These are phyloP conservation scores for Etheostoma cragini DNA, from an alignment of 2,113 vertebrate species.

Conservation along the genomic window DNA sequence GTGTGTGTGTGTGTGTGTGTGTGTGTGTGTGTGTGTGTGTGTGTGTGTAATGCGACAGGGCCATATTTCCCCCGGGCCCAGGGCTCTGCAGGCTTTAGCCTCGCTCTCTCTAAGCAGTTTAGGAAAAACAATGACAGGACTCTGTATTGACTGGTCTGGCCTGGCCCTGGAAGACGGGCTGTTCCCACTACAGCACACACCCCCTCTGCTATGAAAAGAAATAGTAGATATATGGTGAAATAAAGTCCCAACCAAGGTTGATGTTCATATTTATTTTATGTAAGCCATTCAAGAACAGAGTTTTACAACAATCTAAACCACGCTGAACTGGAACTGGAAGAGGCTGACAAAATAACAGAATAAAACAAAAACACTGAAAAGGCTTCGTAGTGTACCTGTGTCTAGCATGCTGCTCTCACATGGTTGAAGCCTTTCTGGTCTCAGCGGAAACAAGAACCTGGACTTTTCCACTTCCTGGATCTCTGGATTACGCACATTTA, in stretches of 20 bases:
- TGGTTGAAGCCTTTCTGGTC: neutral
- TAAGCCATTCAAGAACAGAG: neutral
- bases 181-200: conserved; percentile 52
- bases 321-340: neutral
- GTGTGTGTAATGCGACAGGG: conserved; percentile 84
- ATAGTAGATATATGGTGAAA: neutral
- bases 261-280: neutral
- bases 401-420: neutral
- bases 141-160: conserved; percentile 77
- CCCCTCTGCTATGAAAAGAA: conserved; percentile 13
- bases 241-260: neutral
- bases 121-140: conserved; percentile 86
- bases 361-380: neutral
- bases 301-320: neutral
- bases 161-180: conserved; percentile 69
- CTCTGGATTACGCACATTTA: no score
- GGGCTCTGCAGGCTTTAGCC: conserved; percentile 85
- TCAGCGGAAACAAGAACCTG: neutral
- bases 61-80: conserved; percentile 86
- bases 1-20: conserved; percentile 11
- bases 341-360: neutral
- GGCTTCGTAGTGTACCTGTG: neutral
- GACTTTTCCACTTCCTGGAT: neutral
- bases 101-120: conserved; percentile 85
- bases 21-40: conserved; percentile 35